Evolutionary conservation across 2,113 vertebrate species (phyloP), one percentile per base, ranked within the genome.

Genomic region (Emydura subglobosa): DNA sequence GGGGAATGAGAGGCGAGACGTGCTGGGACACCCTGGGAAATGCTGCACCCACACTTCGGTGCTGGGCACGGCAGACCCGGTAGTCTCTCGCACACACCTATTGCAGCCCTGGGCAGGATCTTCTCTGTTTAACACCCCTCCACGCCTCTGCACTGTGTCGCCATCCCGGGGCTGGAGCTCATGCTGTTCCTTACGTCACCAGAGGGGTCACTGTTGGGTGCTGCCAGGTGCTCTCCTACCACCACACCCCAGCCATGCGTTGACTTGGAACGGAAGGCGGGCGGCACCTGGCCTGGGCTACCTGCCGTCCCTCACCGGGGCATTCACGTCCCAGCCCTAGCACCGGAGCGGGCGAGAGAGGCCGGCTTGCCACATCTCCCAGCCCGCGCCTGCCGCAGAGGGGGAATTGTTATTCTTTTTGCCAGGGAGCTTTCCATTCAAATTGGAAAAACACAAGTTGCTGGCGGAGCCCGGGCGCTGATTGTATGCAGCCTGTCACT

Each of bases 401-500:
- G 49, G 86, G 31, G 34, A 47, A 42, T 5, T 29, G 2, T 1
- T 1, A 34, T 31, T 10, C 10, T 7, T 55, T 83, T 61, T 27
- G 0, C 88, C 5, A 1, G 76, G 86, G 91, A 94, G 83, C 93
- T 87, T 86, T 85, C 97, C 92, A 96, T 96, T 95, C 93, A 83
- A 86, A 97, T 47, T 83, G 95, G 91, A 95, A 90, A 95, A 95
- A 86, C 74, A 65, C 94, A 90, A 91, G 55, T 97, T 90, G 94
- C 84, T 91, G 92, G 96, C 96, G 87, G 91, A 96, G 96, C 96
- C 96, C 96, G 94, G 85, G 86, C 39, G 81, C 92, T 34, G 96
- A 72, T 97, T 93, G 94, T 94, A 93, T 96, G 89, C 97, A 94
- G 96, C 95, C 97, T 98, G 97, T 97, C 97, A 98, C 96, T 97